Evolutionary conservation across 2,888 invertebrate species (phyloP).

Genomic region (Scaptomyza polygonia): DNA sequence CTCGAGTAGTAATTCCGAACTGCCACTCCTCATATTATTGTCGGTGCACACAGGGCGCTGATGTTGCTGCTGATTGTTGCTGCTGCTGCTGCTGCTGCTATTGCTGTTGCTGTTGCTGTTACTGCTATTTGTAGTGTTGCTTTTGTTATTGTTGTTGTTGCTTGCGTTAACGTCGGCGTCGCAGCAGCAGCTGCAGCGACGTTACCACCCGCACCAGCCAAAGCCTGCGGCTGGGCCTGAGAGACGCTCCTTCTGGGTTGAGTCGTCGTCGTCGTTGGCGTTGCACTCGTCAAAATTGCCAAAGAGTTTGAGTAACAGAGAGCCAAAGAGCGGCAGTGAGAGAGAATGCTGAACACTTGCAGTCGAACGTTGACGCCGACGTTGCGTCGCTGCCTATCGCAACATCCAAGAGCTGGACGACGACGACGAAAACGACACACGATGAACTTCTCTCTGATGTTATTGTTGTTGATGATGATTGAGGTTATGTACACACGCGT

Average conservation of each 20-base stretch:
- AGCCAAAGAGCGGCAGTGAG: neutral
- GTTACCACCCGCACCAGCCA: constrained; percentile 54
- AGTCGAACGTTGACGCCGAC: constrained; percentile 44
- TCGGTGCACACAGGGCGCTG: constrained; percentile 83
- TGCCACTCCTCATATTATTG: constrained; percentile 90
- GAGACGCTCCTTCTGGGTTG: constrained; percentile 39
- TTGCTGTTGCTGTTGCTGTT: constrained; percentile 38
- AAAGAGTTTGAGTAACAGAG: constrained; percentile 3
- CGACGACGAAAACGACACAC: constrained; percentile 8
- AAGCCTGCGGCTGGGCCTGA: constrained; percentile 54
- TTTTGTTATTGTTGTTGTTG: constrained; percentile 37
- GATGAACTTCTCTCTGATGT: constrained; percentile 9
- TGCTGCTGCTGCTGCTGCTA: constrained; percentile 53
- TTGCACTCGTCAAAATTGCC: constrained; percentile 50
- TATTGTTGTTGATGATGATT: constrained; percentile 28
- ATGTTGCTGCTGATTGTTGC: constrained; percentile 74
- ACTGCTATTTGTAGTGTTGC: constrained; percentile 56
- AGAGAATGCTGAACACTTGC: constrained; percentile 37
- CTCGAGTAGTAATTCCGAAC: constrained; percentile 91
- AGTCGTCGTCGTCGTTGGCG: constrained; percentile 32
- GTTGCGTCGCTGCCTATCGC: constrained; percentile 66
- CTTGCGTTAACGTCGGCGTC: constrained; percentile 29
- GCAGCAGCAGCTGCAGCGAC: constrained; percentile 55
- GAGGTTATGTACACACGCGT: constrained; percentile 76
- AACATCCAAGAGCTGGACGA: constrained; percentile 61